Conservation (phyloP, 2,797 vertebrate genomes). For the Prunella strophiata region DNA sequence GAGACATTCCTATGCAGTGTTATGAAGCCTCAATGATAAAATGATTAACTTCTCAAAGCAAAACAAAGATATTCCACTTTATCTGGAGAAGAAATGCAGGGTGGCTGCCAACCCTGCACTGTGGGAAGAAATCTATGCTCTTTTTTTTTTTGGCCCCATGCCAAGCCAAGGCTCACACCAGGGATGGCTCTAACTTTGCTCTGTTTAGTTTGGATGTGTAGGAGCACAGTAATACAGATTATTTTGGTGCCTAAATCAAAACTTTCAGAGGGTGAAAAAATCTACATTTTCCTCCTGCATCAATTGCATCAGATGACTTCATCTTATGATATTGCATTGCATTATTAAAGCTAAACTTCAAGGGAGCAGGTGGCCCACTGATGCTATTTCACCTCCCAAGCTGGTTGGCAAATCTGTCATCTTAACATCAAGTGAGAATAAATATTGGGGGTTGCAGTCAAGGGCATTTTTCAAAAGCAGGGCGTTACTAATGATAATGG, state of each 20-base stretch:
- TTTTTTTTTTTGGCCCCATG: not conserved
- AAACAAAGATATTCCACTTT: constrained; percentile 13
- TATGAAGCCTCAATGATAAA: not conserved
- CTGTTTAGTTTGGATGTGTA: not conserved
- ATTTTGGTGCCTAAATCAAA: not conserved
- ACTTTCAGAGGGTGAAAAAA: not conserved
- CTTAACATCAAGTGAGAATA: constrained; percentile 2
- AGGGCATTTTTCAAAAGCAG: constrained; percentile 2
- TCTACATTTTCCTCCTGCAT: not conserved
- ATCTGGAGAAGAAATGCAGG: not conserved
- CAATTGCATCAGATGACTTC: not conserved
- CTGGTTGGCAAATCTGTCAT: constrained; percentile 37
- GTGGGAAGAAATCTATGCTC: not conserved
- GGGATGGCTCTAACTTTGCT: not conserved
- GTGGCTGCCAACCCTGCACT: not conserved
- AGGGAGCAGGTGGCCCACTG: constrained; percentile 11
- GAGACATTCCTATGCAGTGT: not conserved
- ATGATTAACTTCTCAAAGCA: not conserved
- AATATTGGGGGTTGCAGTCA: not conserved
- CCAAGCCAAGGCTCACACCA: not conserved
- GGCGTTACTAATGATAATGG: not conserved
- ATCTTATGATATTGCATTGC: not conserved
- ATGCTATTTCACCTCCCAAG: constrained; percentile 27
- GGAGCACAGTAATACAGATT: not conserved
- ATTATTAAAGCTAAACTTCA: constrained; percentile 35